Evolutionary conservation across 2,888 invertebrate species (phyloP), one percentile per base, ranked within the genome.

Genomic region (Noctua pronuba): DNA sequence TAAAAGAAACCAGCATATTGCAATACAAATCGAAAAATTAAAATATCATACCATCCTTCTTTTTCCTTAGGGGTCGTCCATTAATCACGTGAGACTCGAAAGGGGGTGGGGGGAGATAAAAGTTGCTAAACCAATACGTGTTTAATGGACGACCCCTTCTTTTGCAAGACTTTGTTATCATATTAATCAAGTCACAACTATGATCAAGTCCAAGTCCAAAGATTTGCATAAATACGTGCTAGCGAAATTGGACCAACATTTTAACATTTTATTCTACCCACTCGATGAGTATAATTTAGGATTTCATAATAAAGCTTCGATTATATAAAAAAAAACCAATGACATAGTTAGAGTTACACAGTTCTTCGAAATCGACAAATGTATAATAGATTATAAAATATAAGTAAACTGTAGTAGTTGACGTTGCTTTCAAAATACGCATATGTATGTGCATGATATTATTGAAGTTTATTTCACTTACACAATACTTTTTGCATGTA

Each of bases 291-390:
- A 83, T 73, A 75, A 68, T 70, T 65, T 52, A 55, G 44, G 35
- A 64, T 80, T 79, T 80, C 79, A 24, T 55, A 80, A 83, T 67
- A 79, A 83, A 64, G 62, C 28, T 69, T 44, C n/a, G 49, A 70
- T 84, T 84, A 80, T 38, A 60, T 66, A 84, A 84, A 83, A 62
- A 78, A 55, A 67, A 49, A 65, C 5, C 35, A 79, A 84, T 65
- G 70, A 72, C 44, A 75, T 64, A 41, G 49, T 64, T 64, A 65
- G 41, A 44, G 31, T 46, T 41, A 68, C 46, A 79, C 71, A 28
- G 38, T 72, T 75, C 70, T 44, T 31, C 67, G 64, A 84, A 79
- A 75, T 78, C 24, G 44, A 65, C 75, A 60, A 64, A 21, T 65
- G 62, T 31, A 13, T 67, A 41, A 21, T 74, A 66, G 52, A 72